Conservation (phyloP, 2,888 invertebrate species). For the Drosophila borborema region DNA sequence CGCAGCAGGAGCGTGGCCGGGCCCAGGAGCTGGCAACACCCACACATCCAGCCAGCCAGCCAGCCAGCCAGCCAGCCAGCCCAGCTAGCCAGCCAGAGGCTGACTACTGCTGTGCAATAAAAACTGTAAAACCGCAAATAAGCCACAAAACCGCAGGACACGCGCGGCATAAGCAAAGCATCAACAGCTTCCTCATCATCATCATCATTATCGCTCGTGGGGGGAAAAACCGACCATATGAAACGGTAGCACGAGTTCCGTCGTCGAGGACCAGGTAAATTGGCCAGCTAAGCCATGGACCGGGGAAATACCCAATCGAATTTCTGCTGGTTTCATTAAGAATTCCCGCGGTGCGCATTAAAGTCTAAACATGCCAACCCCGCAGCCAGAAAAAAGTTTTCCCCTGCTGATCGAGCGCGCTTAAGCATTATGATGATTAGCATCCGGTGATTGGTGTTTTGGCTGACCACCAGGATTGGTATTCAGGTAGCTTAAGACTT, state of each 20-base stretch:
- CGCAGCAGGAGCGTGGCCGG: neutral
- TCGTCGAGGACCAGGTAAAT: slow-evolving; percentile 57
- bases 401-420: slow-evolving; percentile 57
- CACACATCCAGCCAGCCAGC: slow-evolving; percentile 60
- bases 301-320: slow-evolving; percentile 63
- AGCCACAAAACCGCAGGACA: slow-evolving; percentile 71
- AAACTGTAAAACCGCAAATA: slow-evolving; percentile 69
- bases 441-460: slow-evolving; percentile 60
- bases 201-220: slow-evolving; percentile 35
- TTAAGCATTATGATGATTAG: slow-evolving; percentile 71
- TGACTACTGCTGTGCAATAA: slow-evolving; percentile 51
- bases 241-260: slow-evolving; percentile 36
- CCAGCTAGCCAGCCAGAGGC: slow-evolving; percentile 48
- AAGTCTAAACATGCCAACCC: slow-evolving; percentile 81
- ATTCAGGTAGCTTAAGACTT: slow-evolving; percentile 54
- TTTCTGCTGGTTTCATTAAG: slow-evolving; percentile 68
- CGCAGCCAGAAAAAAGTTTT: slow-evolving; percentile 57
- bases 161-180: slow-evolving; percentile 62
- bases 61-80: slow-evolving; percentile 29
- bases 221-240: slow-evolving; percentile 64
- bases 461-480: slow-evolving; percentile 27
- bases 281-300: slow-evolving; percentile 25
- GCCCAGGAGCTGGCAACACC: slow-evolving; percentile 53
- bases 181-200: slow-evolving; percentile 49
- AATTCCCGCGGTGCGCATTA: slow-evolving; percentile 78